These are phyloP conservation scores for Chaunax sp. DNA, from an alignment of 2,797 vertebrate species.

Conservation along the genomic window DNA sequence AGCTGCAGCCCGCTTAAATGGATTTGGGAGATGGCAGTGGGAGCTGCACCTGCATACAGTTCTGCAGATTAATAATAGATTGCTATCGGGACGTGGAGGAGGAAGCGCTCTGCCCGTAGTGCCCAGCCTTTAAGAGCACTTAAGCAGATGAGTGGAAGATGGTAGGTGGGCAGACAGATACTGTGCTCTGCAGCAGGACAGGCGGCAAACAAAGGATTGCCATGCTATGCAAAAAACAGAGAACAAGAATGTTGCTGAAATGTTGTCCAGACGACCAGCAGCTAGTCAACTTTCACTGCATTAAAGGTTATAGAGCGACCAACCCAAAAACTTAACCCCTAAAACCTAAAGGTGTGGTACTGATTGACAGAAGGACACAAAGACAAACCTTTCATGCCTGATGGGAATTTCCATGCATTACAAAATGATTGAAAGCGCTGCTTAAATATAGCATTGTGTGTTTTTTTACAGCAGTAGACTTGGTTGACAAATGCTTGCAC, in stretches of 20 bases:
- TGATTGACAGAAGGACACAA: constrained; percentile 6
- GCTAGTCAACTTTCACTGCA: not conserved
- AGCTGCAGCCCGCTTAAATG: constrained; percentile 64
- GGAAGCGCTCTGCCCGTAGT: constrained; percentile 58
- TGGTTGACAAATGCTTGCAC: not conserved
- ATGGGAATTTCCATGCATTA: too few species aligned
- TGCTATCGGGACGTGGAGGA: constrained; percentile 62
- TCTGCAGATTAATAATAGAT: constrained; percentile 81
- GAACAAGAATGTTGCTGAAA: constrained; percentile 1
- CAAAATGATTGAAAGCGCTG: constrained; percentile 2
- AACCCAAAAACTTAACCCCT: not conserved
- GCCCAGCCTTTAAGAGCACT: constrained; percentile 77
- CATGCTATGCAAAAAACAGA: constrained; percentile 15
- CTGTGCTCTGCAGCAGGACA: constrained; percentile 43
- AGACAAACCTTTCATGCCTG: not conserved
- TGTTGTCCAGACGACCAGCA: constrained; percentile 13
- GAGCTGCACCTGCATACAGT: constrained; percentile 74
- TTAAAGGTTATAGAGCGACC: not conserved
- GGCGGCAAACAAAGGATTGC: constrained; percentile 38
- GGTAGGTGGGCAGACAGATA: constrained; percentile 51
- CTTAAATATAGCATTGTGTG: too few species aligned
- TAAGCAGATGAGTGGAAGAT: constrained; percentile 74
- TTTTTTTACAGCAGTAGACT: too few species aligned
- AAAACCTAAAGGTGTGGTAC: not conserved
- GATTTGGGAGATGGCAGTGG: constrained; percentile 66